phyloP scores from a whole-genome alignment of 2,797 vertebrate genomes.

The Enteromius argenteus region DNA sequence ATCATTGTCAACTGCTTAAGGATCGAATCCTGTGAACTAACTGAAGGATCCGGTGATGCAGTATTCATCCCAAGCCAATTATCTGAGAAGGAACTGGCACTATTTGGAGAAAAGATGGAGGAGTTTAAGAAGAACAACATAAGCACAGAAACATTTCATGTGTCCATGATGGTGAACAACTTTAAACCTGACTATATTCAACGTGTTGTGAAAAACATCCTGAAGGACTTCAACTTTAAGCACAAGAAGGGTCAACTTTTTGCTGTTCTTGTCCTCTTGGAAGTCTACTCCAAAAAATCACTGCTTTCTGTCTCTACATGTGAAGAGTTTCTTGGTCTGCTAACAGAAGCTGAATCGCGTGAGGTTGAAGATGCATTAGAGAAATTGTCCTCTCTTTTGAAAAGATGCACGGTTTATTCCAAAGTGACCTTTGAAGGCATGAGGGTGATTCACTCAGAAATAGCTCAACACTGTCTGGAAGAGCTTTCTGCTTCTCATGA shows the following conservation, averaged over 20 bases:
- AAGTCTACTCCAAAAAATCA: slow-evolving; percentile 66
- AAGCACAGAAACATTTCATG: slow-evolving; percentile 74
- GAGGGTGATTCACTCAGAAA: slow-evolving; percentile 68
- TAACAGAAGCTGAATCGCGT: slow-evolving; percentile 62
- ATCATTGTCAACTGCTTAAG: slow-evolving; percentile 76
- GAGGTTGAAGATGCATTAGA: slow-evolving; percentile 70
- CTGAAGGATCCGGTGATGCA: slow-evolving; percentile 38
- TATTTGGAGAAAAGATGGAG: slow-evolving; percentile 68
- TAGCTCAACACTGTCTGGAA: slow-evolving; percentile 70
- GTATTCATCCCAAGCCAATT: slow-evolving; percentile 69
- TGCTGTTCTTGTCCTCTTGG: slow-evolving; percentile 69
- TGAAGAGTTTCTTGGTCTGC: slow-evolving; percentile 71
- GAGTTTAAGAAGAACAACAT: slow-evolving; percentile 69
- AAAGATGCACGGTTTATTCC: slow-evolving; percentile 51
- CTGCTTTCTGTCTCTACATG: slow-evolving; percentile 71
- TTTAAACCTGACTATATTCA: slow-evolving; percentile 71
- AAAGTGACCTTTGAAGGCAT: slow-evolving; percentile 65
- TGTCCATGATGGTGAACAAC: slow-evolving; percentile 76
- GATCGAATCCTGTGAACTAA: slow-evolving; percentile 54
- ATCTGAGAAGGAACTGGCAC: slow-evolving; percentile 67
- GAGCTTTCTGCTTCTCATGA: slow-evolving; percentile 67
- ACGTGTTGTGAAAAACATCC: slow-evolving; percentile 69
- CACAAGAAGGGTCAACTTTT: slow-evolving; percentile 71
- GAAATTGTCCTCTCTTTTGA: slow-evolving; percentile 72
- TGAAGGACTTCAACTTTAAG: slow-evolving; percentile 70